Evolutionary conservation across 2,888 invertebrate genomes (phyloP), one percentile per base, ranked within the genome.

Genomic region (Drosophila tanythrix): DNA sequence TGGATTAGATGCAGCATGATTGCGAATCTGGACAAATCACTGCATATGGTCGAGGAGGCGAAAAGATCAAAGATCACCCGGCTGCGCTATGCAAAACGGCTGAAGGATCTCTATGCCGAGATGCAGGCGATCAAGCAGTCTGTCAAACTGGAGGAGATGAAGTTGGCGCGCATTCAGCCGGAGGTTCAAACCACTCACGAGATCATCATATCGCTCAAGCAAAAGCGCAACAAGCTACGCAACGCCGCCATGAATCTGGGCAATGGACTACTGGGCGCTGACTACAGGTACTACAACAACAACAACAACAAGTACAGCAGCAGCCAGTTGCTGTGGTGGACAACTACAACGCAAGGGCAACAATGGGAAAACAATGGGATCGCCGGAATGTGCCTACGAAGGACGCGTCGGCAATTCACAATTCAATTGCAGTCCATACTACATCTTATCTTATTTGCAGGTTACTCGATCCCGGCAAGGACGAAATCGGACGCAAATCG

Each of bases 131-230:
- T 91, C 1, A 92, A 91, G 68, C 70, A 73, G 11, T 76, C 88
- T 10, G 72, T 92, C 18, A 83, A 87, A 7, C 70, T 81, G 56
- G 92, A 93, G 65, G 92, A 92, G 43, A 63, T 80, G 18, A 89
- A 82, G 65, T 84, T 93, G 56, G 70, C 88, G 2, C 88, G 83
- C 27, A 88, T 93, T 33, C 92, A 91, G 79, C 92, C 93, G 8
- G 86, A 88, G 67, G 92, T 93, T 29, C 90, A 90, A 43, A 72
- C 77, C 50, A 90, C 90, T 15, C 91, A 93, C 70, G 90, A 91
- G 70, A 74, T 85, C 31, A 91, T 93, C 36, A 83, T 89, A 38
- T 88, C 91, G 18, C 70, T 92, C 0, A 92, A 91, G 65, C 81
- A 90, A 48, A 91, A 89, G 52, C 90, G 91, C 25, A 70, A 62